Percentiles rank a stretch among this genome's conserved stretches.
These are phyloP conservation scores for Sminthopsis crassicaudata DNA, from an alignment of 2,113 vertebrate genomes.

Conservation along the genomic window DNA sequence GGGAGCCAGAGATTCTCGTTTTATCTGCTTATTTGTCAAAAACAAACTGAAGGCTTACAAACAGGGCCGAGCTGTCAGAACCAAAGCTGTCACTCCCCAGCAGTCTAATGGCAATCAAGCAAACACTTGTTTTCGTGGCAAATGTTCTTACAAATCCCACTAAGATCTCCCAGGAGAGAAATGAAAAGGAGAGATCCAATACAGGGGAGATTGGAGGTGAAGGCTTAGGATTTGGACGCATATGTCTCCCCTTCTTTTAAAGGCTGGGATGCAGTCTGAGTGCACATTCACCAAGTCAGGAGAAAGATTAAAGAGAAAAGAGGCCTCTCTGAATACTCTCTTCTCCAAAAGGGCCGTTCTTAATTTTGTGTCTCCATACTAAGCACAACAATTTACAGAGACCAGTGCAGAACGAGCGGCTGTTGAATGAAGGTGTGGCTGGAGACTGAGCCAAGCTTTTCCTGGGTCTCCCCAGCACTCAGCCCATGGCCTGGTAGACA, in stretches of 20 bases:
- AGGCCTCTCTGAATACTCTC: not conserved
- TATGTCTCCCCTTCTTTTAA: not conserved
- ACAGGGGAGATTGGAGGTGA: not conserved
- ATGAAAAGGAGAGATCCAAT: not conserved
- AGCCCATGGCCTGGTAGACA: not conserved
- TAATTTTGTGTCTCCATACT: not conserved
- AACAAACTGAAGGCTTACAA: not conserved
- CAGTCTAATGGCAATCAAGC: slow-evolving; percentile 2
- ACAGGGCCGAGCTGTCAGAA: slow-evolving; percentile 19
- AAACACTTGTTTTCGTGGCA: not conserved
- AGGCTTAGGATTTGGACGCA: not conserved
- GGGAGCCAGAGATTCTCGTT: not conserved
- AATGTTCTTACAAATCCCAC: not conserved
- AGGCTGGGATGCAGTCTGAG: not conserved
- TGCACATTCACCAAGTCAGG: not conserved
- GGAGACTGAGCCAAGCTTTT: not conserved
- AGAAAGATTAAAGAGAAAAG: not conserved
- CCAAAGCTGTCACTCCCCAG: slow-evolving; percentile 16
- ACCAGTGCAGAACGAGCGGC: not conserved
- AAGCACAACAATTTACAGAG: not conserved
- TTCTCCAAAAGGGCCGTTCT: not conserved
- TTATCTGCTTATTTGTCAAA: not conserved
- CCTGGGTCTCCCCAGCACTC: not conserved
- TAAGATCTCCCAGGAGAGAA: not conserved
- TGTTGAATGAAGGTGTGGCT: not conserved